Evolutionary conservation across 2,888 invertebrate genomes (phyloP).

Genomic region (Spatulosminthurus flaviceps): DNA sequence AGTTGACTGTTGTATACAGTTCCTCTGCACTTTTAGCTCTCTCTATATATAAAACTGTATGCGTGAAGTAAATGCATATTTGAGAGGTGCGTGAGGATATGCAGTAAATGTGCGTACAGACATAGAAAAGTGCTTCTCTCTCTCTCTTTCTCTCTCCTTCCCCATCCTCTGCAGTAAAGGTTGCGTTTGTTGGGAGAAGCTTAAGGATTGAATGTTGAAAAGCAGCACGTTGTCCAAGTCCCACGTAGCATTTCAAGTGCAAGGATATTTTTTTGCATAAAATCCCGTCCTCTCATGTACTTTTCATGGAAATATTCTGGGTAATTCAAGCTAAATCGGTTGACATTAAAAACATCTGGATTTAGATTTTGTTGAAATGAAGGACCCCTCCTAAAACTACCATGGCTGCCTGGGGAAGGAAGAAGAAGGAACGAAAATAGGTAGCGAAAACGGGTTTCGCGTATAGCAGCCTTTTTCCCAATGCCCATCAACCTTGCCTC

Average conservation of each 20-base stretch:
- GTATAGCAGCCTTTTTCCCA: neutral
- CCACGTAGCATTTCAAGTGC: conserved; percentile 21
- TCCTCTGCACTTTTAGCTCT: no score
- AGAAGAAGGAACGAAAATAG: conserved; percentile 26
- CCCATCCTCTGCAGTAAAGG: neutral
- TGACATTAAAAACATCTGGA: conserved; percentile 10
- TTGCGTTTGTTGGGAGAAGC: neutral
- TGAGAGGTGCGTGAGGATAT: no score
- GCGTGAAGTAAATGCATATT: no score
- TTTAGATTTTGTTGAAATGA: neutral
- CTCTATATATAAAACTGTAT: no score
- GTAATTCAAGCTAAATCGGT: conserved; percentile 13
- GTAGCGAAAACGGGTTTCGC: conserved; percentile 40
- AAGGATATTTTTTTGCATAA: neutral
- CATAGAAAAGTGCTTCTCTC: no score
- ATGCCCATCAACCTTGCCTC: conserved; percentile 20
- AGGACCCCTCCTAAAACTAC: neutral
- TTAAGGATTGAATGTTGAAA: neutral
- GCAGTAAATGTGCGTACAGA: no score
- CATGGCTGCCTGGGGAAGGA: neutral
- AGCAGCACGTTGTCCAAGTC: conserved; percentile 18
- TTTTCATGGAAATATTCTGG: neutral
- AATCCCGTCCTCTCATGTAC: neutral
- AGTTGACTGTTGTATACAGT: no score
- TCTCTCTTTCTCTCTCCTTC: neutral